Evolutionary conservation across 2,113 vertebrate species (phyloP), one percentile per base, ranked within the genome.

Genomic region (Labeo catla): DNA sequence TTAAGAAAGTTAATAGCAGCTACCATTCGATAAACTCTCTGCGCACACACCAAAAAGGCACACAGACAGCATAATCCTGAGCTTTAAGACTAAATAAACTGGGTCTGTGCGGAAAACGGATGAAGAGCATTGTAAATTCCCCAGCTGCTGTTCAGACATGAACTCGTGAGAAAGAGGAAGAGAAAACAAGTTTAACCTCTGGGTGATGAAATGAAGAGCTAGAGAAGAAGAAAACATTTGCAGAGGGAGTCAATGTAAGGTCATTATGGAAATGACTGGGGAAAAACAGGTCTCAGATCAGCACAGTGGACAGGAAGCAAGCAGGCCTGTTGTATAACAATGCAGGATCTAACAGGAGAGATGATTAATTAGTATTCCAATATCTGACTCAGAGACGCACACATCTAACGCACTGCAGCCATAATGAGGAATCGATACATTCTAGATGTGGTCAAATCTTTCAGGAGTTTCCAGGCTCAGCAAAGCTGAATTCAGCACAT

Each of bases 141-240:
- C 66, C 66, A 70, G 66, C 28, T 39, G 66, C 68, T n/a, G 16
- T 72, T 72, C 39, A 21, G 39, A 45, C 39, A 21, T 45, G 8
- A 72, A 77, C 74, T 54, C 13, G 3, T 52, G 49, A 54, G 74
- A 77, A 77, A 52, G 8, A 52, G 74, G 49, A 77, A 52, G 39
- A 72, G 8, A 72, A 45, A 72, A 19, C 36, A 45, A 9, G 4
- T 72, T 45, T 45, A 21, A 72, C 15, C 8, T 52, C 49, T 34
- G 74, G 49, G 12, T 77, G 49, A 52, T 9, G 23, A 54, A 77
- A 52, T 54, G 3, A 52, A 77, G n/a, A 8, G 49, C 7, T 57
- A 54, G 23, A 36, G 36, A 77, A 0, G 23, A 23, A 19, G 0
- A 78, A 19, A 15, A 39, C 9, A 19, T 78, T 54, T 57, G 8